Conservation (phyloP, 35 echinoderm and acorn worm species). For the Chiridota heheva region DNA sequence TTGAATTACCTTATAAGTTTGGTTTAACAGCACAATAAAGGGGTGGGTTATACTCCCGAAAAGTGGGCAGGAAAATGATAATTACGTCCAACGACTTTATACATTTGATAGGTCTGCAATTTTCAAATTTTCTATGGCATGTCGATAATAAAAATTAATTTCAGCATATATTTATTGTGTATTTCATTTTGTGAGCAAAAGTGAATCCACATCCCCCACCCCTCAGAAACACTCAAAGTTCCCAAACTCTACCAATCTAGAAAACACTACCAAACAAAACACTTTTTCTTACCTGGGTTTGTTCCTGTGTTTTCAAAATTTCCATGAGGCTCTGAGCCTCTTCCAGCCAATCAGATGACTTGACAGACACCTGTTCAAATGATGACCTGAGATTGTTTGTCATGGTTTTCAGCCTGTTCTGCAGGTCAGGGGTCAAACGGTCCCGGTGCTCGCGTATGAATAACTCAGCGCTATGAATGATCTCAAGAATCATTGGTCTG, state of each 20-base stretch:
- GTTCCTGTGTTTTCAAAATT: constrained; percentile 46
- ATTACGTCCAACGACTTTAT: no score
- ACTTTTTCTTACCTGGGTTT: constrained; percentile 46
- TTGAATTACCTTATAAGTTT: neutral
- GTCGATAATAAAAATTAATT: no score
- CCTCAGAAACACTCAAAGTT: no score
- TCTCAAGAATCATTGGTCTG: constrained; percentile 80
- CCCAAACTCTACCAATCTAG: no score
- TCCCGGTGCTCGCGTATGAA: constrained; percentile 94
- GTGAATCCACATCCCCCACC: no score
- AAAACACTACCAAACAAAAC: no score
- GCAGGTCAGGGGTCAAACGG: constrained; percentile 70
- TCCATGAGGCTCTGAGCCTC: constrained; percentile 76
- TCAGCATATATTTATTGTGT: no score
- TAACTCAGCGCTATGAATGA: constrained; percentile 87
- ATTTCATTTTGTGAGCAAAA: no score
- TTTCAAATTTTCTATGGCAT: no score
- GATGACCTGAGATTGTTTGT: constrained; percentile 80
- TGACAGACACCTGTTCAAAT: constrained; percentile 74
- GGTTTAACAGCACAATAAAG: neutral
- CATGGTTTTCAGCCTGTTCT: constrained; percentile 88
- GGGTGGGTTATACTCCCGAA: neutral
- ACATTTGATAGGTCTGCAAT: no score
- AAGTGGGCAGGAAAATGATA: no score
- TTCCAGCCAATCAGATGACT: constrained; percentile 87